A percentile compares a stretch with the other conserved stretches of the same genome.
Evolutionary conservation across 2,113 vertebrate genomes (phyloP).

Genomic region (Etheostoma spectabile): DNA sequence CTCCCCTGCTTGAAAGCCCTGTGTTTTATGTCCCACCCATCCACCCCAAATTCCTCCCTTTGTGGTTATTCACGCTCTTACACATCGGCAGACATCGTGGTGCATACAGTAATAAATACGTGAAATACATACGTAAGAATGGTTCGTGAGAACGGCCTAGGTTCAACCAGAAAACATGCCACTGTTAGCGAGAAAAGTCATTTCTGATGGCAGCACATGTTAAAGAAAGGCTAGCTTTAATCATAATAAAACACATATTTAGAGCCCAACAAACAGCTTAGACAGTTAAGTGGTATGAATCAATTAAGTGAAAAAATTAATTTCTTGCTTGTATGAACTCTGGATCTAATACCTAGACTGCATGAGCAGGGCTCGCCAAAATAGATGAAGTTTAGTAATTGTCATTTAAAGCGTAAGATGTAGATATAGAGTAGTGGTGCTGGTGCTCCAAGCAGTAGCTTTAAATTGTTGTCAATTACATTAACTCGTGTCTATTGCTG

Average conservation of each 20-base stretch:
- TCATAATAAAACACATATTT: conserved; percentile 20
- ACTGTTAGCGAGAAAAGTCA: conserved; percentile 28
- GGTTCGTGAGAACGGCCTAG: too few species aligned
- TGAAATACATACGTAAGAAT: too few species aligned
- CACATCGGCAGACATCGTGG: too few species aligned
- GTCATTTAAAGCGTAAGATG: conserved; percentile 31
- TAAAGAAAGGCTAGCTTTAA: conserved; percentile 39
- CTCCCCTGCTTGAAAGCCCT: too few species aligned
- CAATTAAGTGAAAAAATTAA: conserved; percentile 25
- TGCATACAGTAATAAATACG: too few species aligned
- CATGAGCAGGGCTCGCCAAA: conserved; percentile 39
- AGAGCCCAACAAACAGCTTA: conserved; percentile 27
- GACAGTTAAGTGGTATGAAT: conserved; percentile 22
- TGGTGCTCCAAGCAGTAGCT: conserved; percentile 57
- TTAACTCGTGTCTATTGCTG: conserved; percentile 14
- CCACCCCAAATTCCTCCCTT: too few species aligned
- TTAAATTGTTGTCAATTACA: conserved; percentile 41
- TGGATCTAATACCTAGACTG: conserved; percentile 31
- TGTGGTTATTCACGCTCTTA: too few species aligned
- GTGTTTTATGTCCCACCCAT: too few species aligned
- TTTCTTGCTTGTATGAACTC: conserved; percentile 30
- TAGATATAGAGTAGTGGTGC: conserved; percentile 40
- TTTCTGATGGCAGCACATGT: conserved; percentile 37
- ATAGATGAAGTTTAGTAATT: conserved; percentile 28
- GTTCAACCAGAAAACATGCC: conserved; percentile 30